Conservation (phyloP, 2,113 vertebrate species). For the Lipophrys pholis region DNA sequence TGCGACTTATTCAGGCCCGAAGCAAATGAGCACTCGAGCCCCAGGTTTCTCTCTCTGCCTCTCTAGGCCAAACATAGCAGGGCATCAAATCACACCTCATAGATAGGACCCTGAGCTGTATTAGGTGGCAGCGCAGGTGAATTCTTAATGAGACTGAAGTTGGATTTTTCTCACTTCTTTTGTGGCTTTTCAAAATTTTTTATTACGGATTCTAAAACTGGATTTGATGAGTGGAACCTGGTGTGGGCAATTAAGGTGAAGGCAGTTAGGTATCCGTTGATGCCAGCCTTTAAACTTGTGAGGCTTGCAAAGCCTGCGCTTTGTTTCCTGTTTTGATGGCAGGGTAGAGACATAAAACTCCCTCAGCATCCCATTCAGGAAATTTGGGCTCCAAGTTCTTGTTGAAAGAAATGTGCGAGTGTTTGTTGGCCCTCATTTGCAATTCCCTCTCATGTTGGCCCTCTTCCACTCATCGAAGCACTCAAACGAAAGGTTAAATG, state of each 20-base stretch:
- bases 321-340: constrained; percentile 15
- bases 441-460: background rate
- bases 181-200: background rate
- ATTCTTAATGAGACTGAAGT: constrained; percentile 6
- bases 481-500: background rate
- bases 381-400: background rate
- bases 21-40: constrained; percentile 5
- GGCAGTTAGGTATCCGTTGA: constrained; percentile 10
- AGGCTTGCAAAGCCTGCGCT: constrained; percentile 6
- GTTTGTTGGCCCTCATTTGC: background rate
- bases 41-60: background rate
- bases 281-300: constrained; percentile 11
- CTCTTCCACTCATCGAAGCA: background rate
- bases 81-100: background rate
- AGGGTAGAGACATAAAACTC: constrained; percentile 1
- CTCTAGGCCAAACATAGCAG: background rate
- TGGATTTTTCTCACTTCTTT: constrained; percentile 11
- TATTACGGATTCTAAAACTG: constrained; percentile 14
- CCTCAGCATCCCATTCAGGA: constrained; percentile 5
- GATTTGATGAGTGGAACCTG: background rate
- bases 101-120: background rate
- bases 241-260: constrained; percentile 5
- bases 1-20: background rate
- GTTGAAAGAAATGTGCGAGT: background rate
- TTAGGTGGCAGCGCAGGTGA: background rate